Base-by-base conservation (phyloP, 2,797 vertebrate species). In the Aeoliscus strigatus region DNA sequence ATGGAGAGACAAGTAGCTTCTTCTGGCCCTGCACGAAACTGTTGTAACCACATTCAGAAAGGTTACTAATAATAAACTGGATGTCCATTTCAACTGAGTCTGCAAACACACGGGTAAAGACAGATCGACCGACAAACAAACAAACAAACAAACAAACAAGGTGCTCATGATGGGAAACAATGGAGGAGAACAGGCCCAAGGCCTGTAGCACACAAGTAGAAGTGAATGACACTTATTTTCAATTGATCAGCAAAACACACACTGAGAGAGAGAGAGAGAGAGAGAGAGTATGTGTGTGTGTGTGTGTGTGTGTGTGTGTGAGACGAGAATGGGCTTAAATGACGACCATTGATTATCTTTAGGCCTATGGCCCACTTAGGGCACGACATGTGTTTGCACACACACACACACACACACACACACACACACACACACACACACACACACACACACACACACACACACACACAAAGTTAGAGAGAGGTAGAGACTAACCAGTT, bases 51-150 rank as follows among this genome's bases (percentile, higher is more conserved):
- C 31, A 54, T 70, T 74, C 63, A 76, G 71, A 86, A 86, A 69
- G 70, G 82, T 77, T 83, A 69, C 79, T 77, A 80, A 84, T 84
- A 87, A 83, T 79, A 82, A 70, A n/a, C n/a, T n/a, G n/a, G n/a
- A 81, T 73, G 52, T 80, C 80, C 67, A 81, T 82, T 87, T 80
- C 77, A 58, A 60, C 51, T 55, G 43, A 60, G 42, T 59, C 50
- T 58, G 39, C 28, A 62, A 76, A 72, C 54, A 63, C 25, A 39
- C 23, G 26, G 14, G 42, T 10, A 32, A 24, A 42, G 38, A 54
- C 11, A 58, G 27, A 21, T 40, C n/a, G n/a, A n/a, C n/a, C n/a
- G n/a, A 29, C 14, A 31, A 9, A 39, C 28, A 57, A 26, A 31
- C 21, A 44, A 3, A 36, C 32, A 26, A 8, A 69, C 56, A 68